Evolutionary conservation across 2,888 invertebrate genomes (phyloP), one percentile per base, ranked within the genome.

Genomic region (Hecatera dysodea): DNA sequence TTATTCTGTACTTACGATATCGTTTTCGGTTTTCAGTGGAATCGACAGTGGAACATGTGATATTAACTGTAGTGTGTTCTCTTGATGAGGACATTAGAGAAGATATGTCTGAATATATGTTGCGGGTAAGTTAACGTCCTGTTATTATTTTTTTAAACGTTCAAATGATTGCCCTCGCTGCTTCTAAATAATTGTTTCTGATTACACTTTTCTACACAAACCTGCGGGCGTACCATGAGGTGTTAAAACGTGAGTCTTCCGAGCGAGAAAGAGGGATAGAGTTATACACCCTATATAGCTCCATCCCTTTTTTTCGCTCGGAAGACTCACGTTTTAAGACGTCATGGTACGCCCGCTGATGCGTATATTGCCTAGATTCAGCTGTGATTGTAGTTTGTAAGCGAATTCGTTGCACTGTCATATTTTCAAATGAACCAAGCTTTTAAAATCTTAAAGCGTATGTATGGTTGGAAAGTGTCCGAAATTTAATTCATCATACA

Each of bases 1-100:
- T 52, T 17, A 29, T 29, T 53, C 27, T 33, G 53, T 53, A 53
- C 17, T 66, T 1, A 42, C 11, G 4, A 24, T 39, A n/a, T 24
- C 7, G 11, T 62, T 24, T 64, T 78, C 70, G 82, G 70, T 96
- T 92, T 97, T 71, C 95, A 99, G 99, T 99, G 80, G 98, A 97
- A 86, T 98, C 98, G 64, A 98, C 97, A 59, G 97, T 98, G 70
- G 98, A 98, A 86, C 98, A 98, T 91, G 98, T 98, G 62, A 97
- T 98, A 87, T 96, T 98, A 83, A 98, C 98, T 88, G 97, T 98
- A 39, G 97, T 98, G 36, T 98, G 98, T 90, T 97, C 98, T 53
- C 94, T 98, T 62, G 98, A 98, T 81, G 98, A 97, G 67, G 97
- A 97, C 87, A 96, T 97, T 53, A 96, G 96, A 72, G 97, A 97